These are phyloP conservation scores for Lytechinus pictus DNA, from an alignment of 35 echinoderm and acorn worm genomes.

Conservation along the genomic window DNA sequence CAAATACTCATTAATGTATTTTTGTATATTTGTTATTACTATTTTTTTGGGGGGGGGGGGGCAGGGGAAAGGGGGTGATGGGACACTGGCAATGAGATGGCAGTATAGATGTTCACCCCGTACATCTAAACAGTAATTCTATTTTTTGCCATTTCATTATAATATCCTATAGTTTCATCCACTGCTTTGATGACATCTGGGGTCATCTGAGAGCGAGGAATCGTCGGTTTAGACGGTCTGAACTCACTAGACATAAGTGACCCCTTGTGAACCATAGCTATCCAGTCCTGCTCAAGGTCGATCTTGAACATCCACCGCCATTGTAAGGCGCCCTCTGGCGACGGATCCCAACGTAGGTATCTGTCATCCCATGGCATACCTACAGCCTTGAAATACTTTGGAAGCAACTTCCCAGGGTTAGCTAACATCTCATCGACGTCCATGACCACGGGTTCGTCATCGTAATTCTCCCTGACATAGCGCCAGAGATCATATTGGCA, in stretches of 20 bases:
- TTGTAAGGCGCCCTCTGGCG: not conserved
- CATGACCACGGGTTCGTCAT: conserved; percentile 56
- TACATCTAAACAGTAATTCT: not conserved
- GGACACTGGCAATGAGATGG: no score
- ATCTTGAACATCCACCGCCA: conserved; percentile 47
- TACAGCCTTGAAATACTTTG: conserved; percentile 65
- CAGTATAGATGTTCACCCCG: no score
- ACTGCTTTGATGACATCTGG: conserved; percentile 34
- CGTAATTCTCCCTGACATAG: conserved; percentile 33
- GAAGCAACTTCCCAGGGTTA: conserved; percentile 42
- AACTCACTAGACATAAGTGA: not conserved
- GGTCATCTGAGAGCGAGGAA: not conserved
- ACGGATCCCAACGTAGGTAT: conserved; percentile 24
- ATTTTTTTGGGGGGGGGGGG: no score
- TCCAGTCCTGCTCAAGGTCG: not conserved
- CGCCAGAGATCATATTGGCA: conserved; percentile 62
- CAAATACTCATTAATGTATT: no score
- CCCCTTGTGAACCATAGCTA: not conserved
- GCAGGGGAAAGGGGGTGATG: no score
- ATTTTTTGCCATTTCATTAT: conserved; percentile 36
- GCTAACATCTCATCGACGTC: conserved; percentile 52
- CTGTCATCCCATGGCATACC: conserved; percentile 62
- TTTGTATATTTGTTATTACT: no score
- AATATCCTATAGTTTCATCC: conserved; percentile 6
- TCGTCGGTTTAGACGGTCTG: not conserved